Percentiles rank a stretch among this genome's conserved stretches.
Evolutionary conservation across 2,888 invertebrate genomes (phyloP).

Genomic region (Papilio protenor): DNA sequence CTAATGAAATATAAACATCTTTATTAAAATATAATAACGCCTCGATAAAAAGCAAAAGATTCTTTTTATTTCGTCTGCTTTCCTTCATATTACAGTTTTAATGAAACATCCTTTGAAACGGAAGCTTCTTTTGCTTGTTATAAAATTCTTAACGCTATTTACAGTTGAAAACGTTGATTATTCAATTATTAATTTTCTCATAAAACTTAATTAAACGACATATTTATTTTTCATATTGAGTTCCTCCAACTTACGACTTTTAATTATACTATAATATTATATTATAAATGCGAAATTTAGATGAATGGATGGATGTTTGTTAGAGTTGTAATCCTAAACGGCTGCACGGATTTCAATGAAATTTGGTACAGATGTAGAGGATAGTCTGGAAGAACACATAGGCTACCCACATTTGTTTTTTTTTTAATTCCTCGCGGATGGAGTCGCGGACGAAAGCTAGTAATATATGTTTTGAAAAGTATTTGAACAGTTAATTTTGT

Average conservation of each 20-base stretch:
- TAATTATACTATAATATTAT: too few relatives aligned
- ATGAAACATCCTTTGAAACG: constrained; percentile 24
- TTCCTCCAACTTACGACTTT: neutral
- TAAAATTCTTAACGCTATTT: constrained; percentile 17
- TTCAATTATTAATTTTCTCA: constrained; percentile 6
- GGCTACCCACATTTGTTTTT: too few relatives aligned
- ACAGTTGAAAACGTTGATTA: constrained; percentile 6
- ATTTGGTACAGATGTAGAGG: too few relatives aligned
- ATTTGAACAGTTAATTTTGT: neutral
- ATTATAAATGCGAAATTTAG: too few relatives aligned
- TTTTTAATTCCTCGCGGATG: too few relatives aligned
- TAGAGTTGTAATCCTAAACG: too few relatives aligned
- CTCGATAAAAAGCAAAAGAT: constrained; percentile 4
- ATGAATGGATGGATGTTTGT: too few relatives aligned
- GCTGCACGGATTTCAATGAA: too few relatives aligned
- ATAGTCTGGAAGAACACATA: too few relatives aligned
- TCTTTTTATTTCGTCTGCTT: constrained; percentile 19
- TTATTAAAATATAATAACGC: constrained; percentile 12
- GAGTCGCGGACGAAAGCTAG: too few relatives aligned
- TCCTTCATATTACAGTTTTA: constrained; percentile 13
- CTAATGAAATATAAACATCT: constrained; percentile 5
- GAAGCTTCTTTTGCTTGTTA: constrained; percentile 15
- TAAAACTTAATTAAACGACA: neutral
- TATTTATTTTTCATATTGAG: neutral
- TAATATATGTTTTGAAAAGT: neutral